Evolutionary conservation across 2,888 invertebrate genomes (phyloP).

Genomic region (Lasioglossum malachurum): DNA sequence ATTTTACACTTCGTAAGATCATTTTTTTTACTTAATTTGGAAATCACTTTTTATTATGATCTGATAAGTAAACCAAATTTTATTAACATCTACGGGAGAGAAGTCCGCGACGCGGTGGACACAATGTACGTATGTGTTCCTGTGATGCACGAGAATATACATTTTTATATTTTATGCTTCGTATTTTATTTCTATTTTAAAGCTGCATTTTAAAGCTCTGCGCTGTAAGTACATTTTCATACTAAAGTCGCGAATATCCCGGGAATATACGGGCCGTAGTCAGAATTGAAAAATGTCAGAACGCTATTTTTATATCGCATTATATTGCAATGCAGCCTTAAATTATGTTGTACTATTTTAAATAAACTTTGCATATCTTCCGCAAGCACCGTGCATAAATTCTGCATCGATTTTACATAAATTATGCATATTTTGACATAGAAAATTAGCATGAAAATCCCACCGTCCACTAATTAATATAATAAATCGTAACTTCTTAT

Average conservation of each 20-base stretch:
- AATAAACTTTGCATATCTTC: constrained; percentile 3
- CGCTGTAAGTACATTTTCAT: background rate
- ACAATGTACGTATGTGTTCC: no score
- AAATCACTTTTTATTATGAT: no score
- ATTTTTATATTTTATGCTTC: no score
- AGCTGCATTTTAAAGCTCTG: background rate
- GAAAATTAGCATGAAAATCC: background rate
- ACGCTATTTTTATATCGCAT: background rate
- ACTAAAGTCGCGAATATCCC: background rate
- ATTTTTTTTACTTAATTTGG: no score
- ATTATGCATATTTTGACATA: background rate
- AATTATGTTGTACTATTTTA: background rate
- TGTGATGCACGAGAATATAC: no score
- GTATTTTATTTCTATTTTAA: background rate
- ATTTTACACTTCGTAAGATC: no score
- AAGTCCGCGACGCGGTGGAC: no score
- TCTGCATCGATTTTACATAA: constrained; percentile 8
- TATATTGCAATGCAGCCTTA: background rate
- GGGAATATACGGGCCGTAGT: background rate
- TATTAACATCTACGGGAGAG: no score
- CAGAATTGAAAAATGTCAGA: background rate
- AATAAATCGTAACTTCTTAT: background rate
- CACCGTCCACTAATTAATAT: background rate
- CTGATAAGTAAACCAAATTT: no score
- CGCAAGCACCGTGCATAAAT: background rate